Percentiles rank a stretch among this genome's conserved stretches.
These are phyloP conservation scores for Anser cygnoides DNA, from an alignment of 2,113 vertebrate species.

Conservation along the genomic window DNA sequence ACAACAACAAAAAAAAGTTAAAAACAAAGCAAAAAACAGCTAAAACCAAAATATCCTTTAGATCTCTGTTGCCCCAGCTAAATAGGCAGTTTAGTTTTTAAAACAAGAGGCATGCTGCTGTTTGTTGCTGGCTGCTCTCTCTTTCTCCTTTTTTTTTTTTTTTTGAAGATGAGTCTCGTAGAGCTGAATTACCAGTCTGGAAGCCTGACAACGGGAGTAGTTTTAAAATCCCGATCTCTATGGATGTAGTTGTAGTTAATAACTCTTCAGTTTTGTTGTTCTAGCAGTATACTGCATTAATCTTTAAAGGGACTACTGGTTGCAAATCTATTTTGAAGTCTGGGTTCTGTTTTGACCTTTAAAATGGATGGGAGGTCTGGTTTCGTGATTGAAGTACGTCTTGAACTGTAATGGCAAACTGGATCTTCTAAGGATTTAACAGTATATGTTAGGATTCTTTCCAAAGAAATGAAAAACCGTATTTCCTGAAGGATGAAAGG, in stretches of 20 bases:
- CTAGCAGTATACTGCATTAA: background rate
- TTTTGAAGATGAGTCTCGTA: background rate
- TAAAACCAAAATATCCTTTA: background rate
- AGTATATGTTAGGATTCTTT: background rate
- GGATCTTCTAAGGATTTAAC: background rate
- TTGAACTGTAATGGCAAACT: too few relatives aligned
- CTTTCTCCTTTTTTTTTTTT: background rate
- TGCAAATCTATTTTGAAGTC: background rate
- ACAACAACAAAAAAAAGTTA: background rate
- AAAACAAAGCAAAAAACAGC: background rate
- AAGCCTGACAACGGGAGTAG: background rate
- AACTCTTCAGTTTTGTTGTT: background rate
- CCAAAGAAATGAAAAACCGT: background rate
- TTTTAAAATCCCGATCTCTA: background rate
- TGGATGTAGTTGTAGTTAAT: background rate
- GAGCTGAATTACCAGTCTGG: background rate
- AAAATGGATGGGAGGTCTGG: background rate
- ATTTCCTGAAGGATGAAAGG: background rate
- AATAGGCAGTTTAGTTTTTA: background rate
- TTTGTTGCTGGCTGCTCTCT: background rate
- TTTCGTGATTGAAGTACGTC: background rate
- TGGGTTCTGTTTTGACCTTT: background rate
- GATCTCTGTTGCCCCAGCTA: background rate
- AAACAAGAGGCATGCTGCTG: background rate
- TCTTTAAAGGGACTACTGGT: background rate